phyloP scores from a whole-genome alignment of 2,113 vertebrate genomes.

The Camelus bactrianus region DNA sequence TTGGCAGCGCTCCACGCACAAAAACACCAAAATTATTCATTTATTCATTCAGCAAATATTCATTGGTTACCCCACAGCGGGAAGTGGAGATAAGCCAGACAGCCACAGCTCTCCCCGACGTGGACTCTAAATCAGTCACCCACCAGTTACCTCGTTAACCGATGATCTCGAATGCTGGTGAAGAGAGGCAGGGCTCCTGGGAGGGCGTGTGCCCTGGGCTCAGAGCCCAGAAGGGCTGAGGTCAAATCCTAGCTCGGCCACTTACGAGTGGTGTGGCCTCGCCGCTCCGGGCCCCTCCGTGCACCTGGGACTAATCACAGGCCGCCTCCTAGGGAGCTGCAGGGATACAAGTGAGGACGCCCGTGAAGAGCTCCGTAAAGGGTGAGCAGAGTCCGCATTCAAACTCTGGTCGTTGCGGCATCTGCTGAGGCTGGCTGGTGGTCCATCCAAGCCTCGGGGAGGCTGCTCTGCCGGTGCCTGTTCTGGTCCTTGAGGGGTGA shows the following conservation, averaged over 20 bases:
- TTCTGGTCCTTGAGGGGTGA: not conserved
- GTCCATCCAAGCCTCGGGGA: accelerated
- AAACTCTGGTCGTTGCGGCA: not conserved
- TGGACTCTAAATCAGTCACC: not conserved
- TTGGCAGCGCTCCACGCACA: not conserved
- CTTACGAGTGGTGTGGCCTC: not conserved
- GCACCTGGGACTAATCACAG: not conserved
- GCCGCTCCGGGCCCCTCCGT: no score
- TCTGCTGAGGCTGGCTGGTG: not conserved
- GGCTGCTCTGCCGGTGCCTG: not conserved
- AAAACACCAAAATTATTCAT: not conserved
- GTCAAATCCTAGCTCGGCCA: not conserved
- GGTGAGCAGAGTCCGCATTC: not conserved
- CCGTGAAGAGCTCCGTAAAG: accelerated
- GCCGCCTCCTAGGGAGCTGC: no score
- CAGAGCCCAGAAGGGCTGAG: not conserved
- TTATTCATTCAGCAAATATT: no score
- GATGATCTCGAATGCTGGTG: not conserved
- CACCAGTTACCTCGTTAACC: not conserved
- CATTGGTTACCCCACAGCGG: not conserved
- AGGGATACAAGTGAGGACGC: accelerated
- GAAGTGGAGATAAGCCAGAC: not conserved
- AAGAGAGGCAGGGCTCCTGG: not conserved
- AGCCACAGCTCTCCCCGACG: not conserved
- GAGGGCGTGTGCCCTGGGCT: not conserved